Conservation (phyloP, 2,888 invertebrate species). For the Diaphora mendica region DNA sequence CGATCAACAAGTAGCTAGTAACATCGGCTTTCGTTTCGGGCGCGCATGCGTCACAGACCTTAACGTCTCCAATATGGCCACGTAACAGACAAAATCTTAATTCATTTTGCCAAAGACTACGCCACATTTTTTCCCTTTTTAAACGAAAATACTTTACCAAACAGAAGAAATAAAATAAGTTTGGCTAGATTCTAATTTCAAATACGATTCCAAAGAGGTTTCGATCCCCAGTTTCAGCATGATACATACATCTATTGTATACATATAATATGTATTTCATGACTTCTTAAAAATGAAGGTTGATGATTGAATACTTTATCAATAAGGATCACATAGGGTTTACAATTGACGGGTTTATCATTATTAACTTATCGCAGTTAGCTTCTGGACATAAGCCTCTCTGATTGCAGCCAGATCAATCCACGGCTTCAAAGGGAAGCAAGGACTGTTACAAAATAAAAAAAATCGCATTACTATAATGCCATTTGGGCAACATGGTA, state of each 20-base stretch:
- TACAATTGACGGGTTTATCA: too few relatives aligned
- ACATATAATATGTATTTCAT: too few relatives aligned
- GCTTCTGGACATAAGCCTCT: too few relatives aligned
- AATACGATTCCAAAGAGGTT: not conserved
- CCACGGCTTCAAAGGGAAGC: too few relatives aligned
- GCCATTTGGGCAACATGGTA: too few relatives aligned
- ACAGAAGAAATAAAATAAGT: not conserved
- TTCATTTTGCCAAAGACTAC: not conserved
- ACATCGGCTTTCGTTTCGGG: conserved; percentile 43
- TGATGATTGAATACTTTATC: too few relatives aligned
- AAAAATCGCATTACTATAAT: not conserved
- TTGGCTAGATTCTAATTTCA: not conserved
- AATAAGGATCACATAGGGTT: too few relatives aligned
- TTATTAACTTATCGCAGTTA: too few relatives aligned
- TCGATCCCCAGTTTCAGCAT: not conserved
- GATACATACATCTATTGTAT: not conserved
- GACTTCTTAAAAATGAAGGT: too few relatives aligned
- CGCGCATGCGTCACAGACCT: conserved; percentile 67
- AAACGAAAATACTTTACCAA: not conserved
- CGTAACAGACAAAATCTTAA: conserved; percentile 41
- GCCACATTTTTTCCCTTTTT: not conserved
- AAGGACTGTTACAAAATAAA: not conserved
- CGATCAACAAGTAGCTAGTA: conserved; percentile 81
- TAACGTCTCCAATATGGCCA: conserved; percentile 68
- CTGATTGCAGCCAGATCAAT: too few relatives aligned